These are phyloP conservation scores for Conus betulinus DNA, from an alignment of 1,140 invertebrate genomes.

Conservation along the genomic window DNA sequence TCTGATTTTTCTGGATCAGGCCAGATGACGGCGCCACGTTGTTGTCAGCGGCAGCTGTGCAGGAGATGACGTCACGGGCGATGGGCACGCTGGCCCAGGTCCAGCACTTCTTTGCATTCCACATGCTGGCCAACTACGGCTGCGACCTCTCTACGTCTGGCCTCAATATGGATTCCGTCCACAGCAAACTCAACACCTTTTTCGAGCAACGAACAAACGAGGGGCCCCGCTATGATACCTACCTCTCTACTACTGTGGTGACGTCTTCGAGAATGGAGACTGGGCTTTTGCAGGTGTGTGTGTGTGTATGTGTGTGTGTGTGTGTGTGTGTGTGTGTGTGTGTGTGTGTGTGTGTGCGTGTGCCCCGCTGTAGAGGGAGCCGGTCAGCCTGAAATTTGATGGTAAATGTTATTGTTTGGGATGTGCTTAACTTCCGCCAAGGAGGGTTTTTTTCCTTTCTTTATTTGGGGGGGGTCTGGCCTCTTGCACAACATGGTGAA, in stretches of 20 bases:
- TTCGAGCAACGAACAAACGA: constrained; percentile 68
- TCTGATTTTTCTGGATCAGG: constrained; percentile 38
- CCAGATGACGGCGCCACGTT: constrained; percentile 55
- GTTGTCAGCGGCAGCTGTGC: constrained; percentile 56
- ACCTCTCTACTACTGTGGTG: constrained; percentile 72
- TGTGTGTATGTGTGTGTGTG: too few species aligned
- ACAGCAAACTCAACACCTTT: constrained; percentile 67
- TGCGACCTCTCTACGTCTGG: constrained; percentile 73
- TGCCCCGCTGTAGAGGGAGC: too few species aligned
- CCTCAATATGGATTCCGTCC: constrained; percentile 62
- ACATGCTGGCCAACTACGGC: constrained; percentile 73
- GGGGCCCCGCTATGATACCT: constrained; percentile 73
- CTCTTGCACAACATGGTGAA: too few species aligned
- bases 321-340: too few species aligned
- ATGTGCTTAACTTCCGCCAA: too few species aligned
- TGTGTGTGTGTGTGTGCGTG: too few species aligned
- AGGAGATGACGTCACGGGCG: constrained; percentile 64
- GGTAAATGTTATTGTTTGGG: too few species aligned
- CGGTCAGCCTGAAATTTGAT: not conserved
- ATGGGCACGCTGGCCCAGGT: constrained; percentile 65
- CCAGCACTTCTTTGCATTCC: constrained; percentile 68
- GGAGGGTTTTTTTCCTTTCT: too few species aligned
- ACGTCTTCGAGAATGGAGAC: constrained; percentile 71
- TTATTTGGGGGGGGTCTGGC: too few species aligned
- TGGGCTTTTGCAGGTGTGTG: constrained; percentile 70